Conservation (phyloP, 2,113 vertebrate genomes). For the Neogale vison region DNA sequence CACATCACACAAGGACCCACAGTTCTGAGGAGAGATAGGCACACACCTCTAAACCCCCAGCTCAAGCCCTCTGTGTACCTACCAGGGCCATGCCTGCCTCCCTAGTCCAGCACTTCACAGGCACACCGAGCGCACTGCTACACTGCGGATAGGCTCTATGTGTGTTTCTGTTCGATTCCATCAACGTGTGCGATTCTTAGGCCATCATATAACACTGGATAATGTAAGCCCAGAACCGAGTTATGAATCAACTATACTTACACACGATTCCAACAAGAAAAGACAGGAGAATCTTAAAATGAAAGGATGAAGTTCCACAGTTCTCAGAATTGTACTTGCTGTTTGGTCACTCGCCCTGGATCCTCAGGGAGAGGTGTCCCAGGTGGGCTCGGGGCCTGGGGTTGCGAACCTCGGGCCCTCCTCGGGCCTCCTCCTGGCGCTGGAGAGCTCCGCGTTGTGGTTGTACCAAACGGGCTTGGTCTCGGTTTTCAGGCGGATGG, state of each 20-base stretch:
- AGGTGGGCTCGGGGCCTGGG: conserved; percentile 16
- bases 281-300: conserved; percentile 56
- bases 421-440: conserved; percentile 47
- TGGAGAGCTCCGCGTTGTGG: conserved; percentile 66
- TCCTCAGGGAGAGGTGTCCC: conserved; percentile 49
- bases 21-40: not conserved
- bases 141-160: not conserved
- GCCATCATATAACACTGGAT: not conserved
- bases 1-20: not conserved
- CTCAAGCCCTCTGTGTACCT: not conserved
- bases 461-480: conserved; percentile 54
- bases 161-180: conserved; percentile 41
- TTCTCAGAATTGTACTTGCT: conserved; percentile 67
- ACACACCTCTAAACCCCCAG: not conserved
- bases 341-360: conserved; percentile 39
- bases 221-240: conserved; percentile 34
- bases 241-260: conserved; percentile 67
- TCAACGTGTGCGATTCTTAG: conserved; percentile 29
- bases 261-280: conserved; percentile 61
- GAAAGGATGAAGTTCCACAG: conserved; percentile 52
- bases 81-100: not conserved
- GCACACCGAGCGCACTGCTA: not conserved
- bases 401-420: conserved; percentile 42
- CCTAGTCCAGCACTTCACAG: not conserved
- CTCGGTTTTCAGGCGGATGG: conserved; percentile 54